phyloP scores from a whole-genome alignment of 2,888 invertebrate species.

The Pristionchus exspectatus region DNA sequence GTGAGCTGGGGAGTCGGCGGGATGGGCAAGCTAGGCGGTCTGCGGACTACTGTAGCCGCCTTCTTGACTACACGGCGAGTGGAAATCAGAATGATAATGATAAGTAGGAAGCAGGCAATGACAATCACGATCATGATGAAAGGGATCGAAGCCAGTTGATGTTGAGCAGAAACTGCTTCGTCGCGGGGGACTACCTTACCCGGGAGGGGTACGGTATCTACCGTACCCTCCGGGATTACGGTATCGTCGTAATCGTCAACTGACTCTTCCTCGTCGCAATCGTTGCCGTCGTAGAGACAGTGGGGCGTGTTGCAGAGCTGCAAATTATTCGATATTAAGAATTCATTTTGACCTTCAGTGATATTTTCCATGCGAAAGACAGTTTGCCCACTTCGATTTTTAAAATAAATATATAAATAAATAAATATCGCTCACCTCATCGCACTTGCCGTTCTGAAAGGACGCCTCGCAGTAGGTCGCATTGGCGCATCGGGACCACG shows the following conservation, averaged over 20 bases:
- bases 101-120: neutral
- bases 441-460: constrained; percentile 36
- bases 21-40: neutral
- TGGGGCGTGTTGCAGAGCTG: neutral
- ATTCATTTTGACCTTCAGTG: neutral
- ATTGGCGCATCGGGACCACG: neutral
- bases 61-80: neutral
- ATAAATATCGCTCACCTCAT: neutral
- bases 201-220: neutral
- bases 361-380: neutral
- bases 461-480: neutral
- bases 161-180: neutral
- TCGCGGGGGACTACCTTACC: neutral
- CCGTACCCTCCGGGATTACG: neutral
- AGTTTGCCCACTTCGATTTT: too few relatives aligned
- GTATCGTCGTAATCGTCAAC: neutral
- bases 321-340: neutral
- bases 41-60: neutral
- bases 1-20: neutral
- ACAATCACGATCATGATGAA: neutral
- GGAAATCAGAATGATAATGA: neutral
- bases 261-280: neutral
- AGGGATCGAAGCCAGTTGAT: neutral
- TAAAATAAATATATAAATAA: too few relatives aligned
- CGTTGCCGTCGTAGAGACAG: constrained; percentile 4